Percentiles rank a stretch among this genome's conserved stretches.
Conservation (phyloP, 1,140 invertebrate genomes). For the Drosophila lacertosa region DNA sequence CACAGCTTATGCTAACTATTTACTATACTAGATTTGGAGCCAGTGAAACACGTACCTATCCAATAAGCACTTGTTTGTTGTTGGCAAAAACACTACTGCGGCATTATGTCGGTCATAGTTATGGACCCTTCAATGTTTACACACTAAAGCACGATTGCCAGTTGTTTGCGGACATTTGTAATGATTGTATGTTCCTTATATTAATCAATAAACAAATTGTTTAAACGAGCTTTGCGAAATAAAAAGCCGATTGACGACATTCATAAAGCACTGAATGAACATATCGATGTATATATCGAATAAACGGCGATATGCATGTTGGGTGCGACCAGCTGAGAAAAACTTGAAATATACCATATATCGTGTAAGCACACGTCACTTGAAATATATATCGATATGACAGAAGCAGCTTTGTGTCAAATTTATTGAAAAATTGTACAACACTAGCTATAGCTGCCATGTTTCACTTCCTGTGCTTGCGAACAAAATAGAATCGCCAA, state of each 20-base stretch:
- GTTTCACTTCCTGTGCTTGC: slow-evolving; percentile 78
- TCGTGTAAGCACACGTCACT: not conserved
- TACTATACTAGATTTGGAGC: not conserved
- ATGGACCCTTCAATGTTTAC: not conserved
- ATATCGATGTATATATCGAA: slow-evolving; percentile 25
- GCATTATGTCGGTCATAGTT: slow-evolving; percentile 26
- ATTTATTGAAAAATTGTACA: slow-evolving; percentile 46
- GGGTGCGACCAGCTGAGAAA: not conserved
- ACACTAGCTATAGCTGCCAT: slow-evolving; percentile 67
- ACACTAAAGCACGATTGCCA: slow-evolving; percentile 4
- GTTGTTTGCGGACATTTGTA: not conserved
- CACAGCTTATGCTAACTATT: not conserved
- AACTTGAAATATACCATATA: not conserved
- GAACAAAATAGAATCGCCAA: slow-evolving; percentile 78
- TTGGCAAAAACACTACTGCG: slow-evolving; percentile 15
- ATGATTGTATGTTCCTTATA: not conserved
- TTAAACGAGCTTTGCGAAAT: slow-evolving; percentile 17
- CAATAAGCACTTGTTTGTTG: slow-evolving; percentile 17
- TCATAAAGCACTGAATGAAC: slow-evolving; percentile 2
- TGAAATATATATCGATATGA: slow-evolving; percentile 24
- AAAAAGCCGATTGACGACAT: slow-evolving; percentile 3
- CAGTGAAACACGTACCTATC: slow-evolving; percentile 14
- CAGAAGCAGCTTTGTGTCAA: slow-evolving; percentile 26
- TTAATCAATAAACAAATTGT: slow-evolving; percentile 52
- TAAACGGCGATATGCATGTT: not conserved